Conservation (phyloP, 2,888 invertebrate genomes). For the Loripinus fragilis region DNA sequence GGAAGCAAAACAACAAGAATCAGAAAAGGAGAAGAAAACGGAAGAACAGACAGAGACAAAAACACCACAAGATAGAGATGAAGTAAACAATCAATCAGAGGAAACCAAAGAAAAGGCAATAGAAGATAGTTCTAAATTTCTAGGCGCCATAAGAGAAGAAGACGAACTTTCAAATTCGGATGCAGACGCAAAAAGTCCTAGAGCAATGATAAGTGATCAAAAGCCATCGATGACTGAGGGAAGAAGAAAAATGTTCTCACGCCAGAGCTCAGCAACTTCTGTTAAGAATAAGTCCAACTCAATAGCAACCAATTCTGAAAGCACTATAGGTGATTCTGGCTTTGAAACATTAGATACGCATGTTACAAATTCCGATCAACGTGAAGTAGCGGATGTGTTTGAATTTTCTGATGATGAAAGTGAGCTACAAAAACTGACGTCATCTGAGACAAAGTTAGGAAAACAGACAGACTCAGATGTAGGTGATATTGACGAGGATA, state of each 20-base stretch:
- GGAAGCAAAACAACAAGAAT: neutral
- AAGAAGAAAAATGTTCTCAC: slow-evolving; percentile 46
- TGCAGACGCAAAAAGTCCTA: neutral
- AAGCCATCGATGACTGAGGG: slow-evolving; percentile 30
- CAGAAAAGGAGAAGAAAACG: neutral
- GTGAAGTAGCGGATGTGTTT: slow-evolving; percentile 54
- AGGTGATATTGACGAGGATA: slow-evolving; percentile 54
- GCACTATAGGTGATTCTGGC: slow-evolving; percentile 52
- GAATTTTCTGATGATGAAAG: slow-evolving; percentile 48
- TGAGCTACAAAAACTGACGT: slow-evolving; percentile 7
- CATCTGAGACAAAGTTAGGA: neutral
- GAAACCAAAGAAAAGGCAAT: neutral
- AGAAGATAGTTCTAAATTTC: slow-evolving; percentile 23
- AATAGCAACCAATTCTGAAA: slow-evolving; percentile 25
- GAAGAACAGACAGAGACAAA: neutral
- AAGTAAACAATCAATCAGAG: neutral
- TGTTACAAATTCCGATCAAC: slow-evolving; percentile 44
- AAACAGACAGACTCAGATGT: neutral
- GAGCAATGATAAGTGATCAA: slow-evolving; percentile 16
- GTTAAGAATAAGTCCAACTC: slow-evolving; percentile 36
- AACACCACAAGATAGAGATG: neutral
- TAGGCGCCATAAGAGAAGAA: slow-evolving; percentile 51
- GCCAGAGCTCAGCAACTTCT: slow-evolving; percentile 58
- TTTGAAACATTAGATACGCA: slow-evolving; percentile 43
- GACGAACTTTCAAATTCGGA: slow-evolving; percentile 55